Percentiles rank a stretch among this genome's conserved stretches.
These are phyloP conservation scores for Nilaparvata lugens DNA, from an alignment of 1,140 invertebrate species.

Conservation along the genomic window DNA sequence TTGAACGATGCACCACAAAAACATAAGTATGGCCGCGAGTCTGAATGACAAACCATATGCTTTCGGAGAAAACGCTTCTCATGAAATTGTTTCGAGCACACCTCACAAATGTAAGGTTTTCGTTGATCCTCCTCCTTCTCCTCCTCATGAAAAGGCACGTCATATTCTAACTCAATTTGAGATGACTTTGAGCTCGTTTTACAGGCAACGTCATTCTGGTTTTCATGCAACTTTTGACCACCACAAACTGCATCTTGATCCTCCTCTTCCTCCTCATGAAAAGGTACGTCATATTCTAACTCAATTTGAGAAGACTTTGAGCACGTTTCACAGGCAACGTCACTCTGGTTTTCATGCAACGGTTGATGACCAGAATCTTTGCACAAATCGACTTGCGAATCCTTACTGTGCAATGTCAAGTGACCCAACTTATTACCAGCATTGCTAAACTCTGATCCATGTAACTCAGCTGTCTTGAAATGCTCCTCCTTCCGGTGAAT, in stretches of 20 bases:
- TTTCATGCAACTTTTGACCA: neutral
- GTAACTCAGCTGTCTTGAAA: neutral
- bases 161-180: neutral
- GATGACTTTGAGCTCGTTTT: neutral
- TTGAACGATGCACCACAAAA: neutral
- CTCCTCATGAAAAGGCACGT: no score
- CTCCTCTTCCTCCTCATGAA: no score
- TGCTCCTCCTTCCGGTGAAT: neutral
- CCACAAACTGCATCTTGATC: no score
- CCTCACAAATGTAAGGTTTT: neutral
- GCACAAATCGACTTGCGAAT: neutral
- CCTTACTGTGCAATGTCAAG: neutral
- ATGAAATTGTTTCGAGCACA: neutral
- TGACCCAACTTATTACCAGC: neutral
- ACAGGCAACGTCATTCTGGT: neutral
- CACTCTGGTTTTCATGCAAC: neutral
- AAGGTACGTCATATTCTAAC: neutral
- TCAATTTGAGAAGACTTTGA: neutral
- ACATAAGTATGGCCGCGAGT: neutral
- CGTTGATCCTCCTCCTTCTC: no score
- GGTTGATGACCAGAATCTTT: neutral
- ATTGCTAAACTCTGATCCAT: neutral
- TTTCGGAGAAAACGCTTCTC: neutral
- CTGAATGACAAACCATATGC: neutral
- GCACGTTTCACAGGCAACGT: neutral